Percentiles rank a stretch among this genome's conserved stretches.
Evolutionary conservation across 1,140 invertebrate genomes (phyloP).

Genomic region (Drosophila azteca): DNA sequence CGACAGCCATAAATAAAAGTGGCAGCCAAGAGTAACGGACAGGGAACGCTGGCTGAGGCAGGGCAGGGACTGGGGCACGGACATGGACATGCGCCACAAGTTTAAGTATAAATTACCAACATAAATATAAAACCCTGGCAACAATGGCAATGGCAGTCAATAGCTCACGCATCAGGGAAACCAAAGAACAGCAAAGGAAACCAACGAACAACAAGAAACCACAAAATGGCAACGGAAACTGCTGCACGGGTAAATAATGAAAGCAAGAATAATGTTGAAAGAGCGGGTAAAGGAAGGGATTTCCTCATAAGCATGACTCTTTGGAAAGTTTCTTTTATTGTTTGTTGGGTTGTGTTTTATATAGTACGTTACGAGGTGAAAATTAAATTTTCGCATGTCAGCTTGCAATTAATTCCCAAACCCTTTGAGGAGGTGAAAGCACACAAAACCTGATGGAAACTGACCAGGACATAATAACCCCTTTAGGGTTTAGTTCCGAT

Average conservation of each 20-base stretch:
- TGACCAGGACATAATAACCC: no score
- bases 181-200: slow-evolving; percentile 17
- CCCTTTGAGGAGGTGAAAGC: neutral
- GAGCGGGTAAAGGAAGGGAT: slow-evolving; percentile 42
- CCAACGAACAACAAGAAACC: slow-evolving; percentile 10
- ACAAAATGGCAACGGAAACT: slow-evolving; percentile 56
- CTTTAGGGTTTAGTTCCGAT: no score
- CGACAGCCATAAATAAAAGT: slow-evolving; percentile 44
- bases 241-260: slow-evolving; percentile 41
- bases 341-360: neutral
- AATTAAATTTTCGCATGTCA: slow-evolving; percentile 80
- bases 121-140: slow-evolving; percentile 69
- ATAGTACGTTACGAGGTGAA: slow-evolving; percentile 43
- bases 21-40: slow-evolving; percentile 31
- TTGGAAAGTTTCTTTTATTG: slow-evolving; percentile 53
- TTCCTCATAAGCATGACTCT: slow-evolving; percentile 66
- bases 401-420: slow-evolving; percentile 54
- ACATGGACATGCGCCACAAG: slow-evolving; percentile 30
- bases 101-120: slow-evolving; percentile 73
- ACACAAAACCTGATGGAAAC: no score
- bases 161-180: slow-evolving; percentile 63
- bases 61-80: neutral
- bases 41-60: slow-evolving; percentile 4
- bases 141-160: slow-evolving; percentile 53
- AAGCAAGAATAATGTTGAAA: slow-evolving; percentile 35